These are phyloP conservation scores for Abramis brama DNA, from an alignment of 2,113 vertebrate genomes.

Conservation along the genomic window DNA sequence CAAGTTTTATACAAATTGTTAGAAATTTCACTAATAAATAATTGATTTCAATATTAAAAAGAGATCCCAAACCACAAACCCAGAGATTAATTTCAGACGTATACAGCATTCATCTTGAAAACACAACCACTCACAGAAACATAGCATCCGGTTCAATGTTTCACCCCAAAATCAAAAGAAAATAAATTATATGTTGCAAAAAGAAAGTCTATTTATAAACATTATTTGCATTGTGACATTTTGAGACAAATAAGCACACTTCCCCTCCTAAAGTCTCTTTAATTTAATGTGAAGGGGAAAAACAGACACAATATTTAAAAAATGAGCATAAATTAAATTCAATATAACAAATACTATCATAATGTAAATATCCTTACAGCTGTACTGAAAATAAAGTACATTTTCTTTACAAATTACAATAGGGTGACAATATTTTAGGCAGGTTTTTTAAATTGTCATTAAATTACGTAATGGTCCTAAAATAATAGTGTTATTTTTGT, in stretches of 20 bases:
- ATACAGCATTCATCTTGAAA: constrained; percentile 60
- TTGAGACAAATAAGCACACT: background rate
- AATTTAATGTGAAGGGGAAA: no score
- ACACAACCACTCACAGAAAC: constrained; percentile 48
- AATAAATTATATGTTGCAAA: background rate
- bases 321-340: background rate
- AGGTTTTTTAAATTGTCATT: background rate
- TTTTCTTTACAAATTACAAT: background rate
- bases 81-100: constrained; percentile 58
- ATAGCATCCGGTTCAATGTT: constrained; percentile 2
- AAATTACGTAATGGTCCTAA: background rate
- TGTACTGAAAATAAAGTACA: background rate
- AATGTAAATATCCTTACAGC: background rate
- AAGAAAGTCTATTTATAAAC: background rate
- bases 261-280: background rate
- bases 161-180: constrained; percentile 21
- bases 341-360: background rate
- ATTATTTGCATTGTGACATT: background rate
- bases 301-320: background rate
- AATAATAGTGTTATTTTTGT: background rate
- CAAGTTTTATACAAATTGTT: constrained; percentile 62
- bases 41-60: constrained; percentile 73
- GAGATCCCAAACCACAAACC: constrained; percentile 50
- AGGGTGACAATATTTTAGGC: background rate
- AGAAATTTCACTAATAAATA: constrained; percentile 79